These are phyloP conservation scores for Potorous gilbertii DNA, from an alignment of 2,797 vertebrate species.

Conservation along the genomic window DNA sequence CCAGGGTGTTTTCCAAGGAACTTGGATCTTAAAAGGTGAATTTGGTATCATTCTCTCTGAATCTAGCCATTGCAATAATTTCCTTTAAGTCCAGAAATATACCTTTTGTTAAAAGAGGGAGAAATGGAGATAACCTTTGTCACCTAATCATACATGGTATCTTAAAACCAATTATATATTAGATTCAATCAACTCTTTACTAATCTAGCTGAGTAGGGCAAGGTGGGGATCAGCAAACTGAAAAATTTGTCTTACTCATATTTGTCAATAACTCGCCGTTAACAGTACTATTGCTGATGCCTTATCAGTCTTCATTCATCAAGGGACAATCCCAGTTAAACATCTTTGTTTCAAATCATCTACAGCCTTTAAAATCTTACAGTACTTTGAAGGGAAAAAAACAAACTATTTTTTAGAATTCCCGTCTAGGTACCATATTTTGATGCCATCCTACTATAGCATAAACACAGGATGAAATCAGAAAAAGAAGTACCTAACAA, in stretches of 20 bases:
- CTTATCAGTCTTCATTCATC: background rate
- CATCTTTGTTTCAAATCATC: background rate
- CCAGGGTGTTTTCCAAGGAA: conserved; percentile 16
- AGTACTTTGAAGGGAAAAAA: background rate
- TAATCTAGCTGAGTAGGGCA: background rate
- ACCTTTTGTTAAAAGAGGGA: background rate
- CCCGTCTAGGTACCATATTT: background rate
- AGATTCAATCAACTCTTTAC: background rate
- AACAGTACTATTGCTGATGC: background rate
- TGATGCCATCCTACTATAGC: background rate
- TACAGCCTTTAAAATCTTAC: background rate
- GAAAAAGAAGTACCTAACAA: background rate
- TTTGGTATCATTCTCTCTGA: background rate
- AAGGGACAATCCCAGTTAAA: background rate
- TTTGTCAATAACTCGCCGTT: background rate
- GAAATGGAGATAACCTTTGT: background rate
- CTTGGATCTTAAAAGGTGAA: conserved; percentile 16
- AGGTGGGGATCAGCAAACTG: background rate
- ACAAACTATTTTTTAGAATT: background rate
- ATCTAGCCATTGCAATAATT: conserved; percentile 9
- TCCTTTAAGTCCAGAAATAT: conserved; percentile 37
- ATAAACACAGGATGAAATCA: background rate
- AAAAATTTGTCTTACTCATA: background rate
- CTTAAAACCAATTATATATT: background rate
- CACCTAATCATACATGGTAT: background rate